Percentiles rank a stretch among this genome's conserved stretches.
Conservation (phyloP, 1,140 invertebrate species). For the Parasteatoda tepidariorum region DNA sequence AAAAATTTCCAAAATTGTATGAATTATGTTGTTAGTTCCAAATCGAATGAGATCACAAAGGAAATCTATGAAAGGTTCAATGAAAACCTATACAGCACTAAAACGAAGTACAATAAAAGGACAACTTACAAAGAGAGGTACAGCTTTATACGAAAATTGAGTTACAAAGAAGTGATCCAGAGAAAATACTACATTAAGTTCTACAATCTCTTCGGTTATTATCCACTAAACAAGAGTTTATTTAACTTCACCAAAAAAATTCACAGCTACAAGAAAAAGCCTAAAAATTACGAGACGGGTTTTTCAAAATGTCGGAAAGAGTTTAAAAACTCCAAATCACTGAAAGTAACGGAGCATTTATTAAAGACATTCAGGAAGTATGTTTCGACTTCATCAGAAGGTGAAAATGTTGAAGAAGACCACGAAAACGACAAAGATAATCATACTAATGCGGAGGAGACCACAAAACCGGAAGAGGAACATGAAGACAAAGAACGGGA, state of each 20-base stretch:
- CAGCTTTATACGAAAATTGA: not conserved
- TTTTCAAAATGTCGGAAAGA: not conserved
- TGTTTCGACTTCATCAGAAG: too few species aligned
- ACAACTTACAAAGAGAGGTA: not conserved
- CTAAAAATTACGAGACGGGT: not conserved
- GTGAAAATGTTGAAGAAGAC: not conserved
- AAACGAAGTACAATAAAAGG: not conserved
- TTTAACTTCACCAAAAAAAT: not conserved
- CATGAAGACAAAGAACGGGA: not conserved
- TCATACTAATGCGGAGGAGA: not conserved
- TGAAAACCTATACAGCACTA: not conserved
- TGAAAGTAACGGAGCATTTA: not conserved
- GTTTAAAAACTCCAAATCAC: not conserved
- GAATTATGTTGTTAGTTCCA: not conserved
- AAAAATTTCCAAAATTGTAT: not conserved
- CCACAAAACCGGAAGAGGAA: not conserved
- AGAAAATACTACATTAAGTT: not conserved
- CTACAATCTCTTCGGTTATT: not conserved
- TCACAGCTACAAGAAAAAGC: not conserved
- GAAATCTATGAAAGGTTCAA: not conserved
- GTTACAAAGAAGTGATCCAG: not conserved
- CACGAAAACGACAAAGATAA: not conserved
- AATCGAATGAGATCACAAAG: not conserved
- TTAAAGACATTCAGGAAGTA: not conserved
- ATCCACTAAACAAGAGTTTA: not conserved